Base-by-base conservation (phyloP, 2,113 vertebrate genomes). In the Triplophysa siluroides region DNA sequence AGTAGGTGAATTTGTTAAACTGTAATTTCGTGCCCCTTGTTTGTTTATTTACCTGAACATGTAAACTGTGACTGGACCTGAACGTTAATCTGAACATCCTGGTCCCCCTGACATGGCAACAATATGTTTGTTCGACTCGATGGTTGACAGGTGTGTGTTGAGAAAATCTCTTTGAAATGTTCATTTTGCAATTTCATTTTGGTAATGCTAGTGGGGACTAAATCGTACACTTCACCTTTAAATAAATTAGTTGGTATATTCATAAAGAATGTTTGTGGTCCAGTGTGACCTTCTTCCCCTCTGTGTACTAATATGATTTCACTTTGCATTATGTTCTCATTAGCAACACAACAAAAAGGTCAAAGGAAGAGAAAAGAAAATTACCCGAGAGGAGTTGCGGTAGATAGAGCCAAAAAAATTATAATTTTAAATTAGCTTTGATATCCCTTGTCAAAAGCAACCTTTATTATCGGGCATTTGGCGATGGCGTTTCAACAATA, bases 301-400 rank as follows among this genome's bases (percentile, higher is more conserved):
- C 61, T 26, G 24, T 29, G 24, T 29, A 29, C 7, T 29, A 63
- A 4, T 29, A 24, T 52, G 74, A 64, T 65, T 76, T 76, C 26
- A 52, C 61, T 76, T 65, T 65, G 24, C 50, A 62, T 76, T 62
- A 29, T 76, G 38, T 47, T 61, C 41, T 76, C 73, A 76, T 76
- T 76, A 76, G 73, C 60, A 76, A 76, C 73, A 76, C 60, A 62
- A 76, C 58, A 63, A 50, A 76, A 76, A 76, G 73, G 73, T 76
- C 73, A 76, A 63, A 63, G n/a, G n/a, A 76, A 76, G 41, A 19
- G 73, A 76, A 76, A 76, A 38, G 61, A 54, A 65, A 52, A 76
- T 76, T 63, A 61, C 73, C 60, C 43, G 60, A 63, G 74, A 76
- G 74, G 33, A 8, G 43, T 52, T 76, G 65, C 16, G 18, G 24